phyloP scores from a whole-genome alignment of 2,113 vertebrate genomes.

The Hystrix brachyura region DNA sequence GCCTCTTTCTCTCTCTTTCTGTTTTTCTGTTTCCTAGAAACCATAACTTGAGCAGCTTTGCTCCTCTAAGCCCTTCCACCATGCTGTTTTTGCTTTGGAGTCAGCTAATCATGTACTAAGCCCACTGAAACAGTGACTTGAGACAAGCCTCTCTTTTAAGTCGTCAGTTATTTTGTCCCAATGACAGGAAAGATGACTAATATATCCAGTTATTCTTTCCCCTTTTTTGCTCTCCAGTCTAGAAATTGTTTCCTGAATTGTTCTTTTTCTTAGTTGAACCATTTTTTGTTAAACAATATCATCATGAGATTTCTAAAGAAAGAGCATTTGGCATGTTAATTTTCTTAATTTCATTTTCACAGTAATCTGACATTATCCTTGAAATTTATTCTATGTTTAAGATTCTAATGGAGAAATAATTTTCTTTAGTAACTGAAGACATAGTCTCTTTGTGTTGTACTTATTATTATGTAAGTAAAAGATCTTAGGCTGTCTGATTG shows the following conservation, averaged over 20 bases:
- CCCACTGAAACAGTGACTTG: background rate
- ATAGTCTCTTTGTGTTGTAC: background rate
- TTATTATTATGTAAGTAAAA: background rate
- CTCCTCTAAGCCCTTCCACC: no score
- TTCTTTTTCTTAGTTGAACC: background rate
- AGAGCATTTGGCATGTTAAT: background rate
- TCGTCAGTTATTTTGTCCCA: background rate
- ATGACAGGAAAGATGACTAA: background rate
- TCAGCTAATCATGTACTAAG: background rate
- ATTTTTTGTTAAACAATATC: constrained; percentile 46
- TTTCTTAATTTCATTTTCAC: constrained; percentile 1
- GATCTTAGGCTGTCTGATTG: background rate
- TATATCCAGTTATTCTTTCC: background rate
- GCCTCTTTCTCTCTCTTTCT: background rate
- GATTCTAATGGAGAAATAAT: background rate
- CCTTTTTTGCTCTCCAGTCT: background rate
- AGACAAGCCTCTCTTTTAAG: background rate
- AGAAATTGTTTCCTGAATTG: background rate
- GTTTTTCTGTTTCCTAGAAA: background rate
- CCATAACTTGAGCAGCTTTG: no score
- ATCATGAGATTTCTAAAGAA: constrained; percentile 11
- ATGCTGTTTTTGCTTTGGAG: background rate
- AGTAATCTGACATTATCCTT: background rate
- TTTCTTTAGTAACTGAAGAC: background rate
- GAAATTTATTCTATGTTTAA: background rate